phyloP scores from a whole-genome alignment of 1,140 invertebrate species.

The Papilio polyxenes region DNA sequence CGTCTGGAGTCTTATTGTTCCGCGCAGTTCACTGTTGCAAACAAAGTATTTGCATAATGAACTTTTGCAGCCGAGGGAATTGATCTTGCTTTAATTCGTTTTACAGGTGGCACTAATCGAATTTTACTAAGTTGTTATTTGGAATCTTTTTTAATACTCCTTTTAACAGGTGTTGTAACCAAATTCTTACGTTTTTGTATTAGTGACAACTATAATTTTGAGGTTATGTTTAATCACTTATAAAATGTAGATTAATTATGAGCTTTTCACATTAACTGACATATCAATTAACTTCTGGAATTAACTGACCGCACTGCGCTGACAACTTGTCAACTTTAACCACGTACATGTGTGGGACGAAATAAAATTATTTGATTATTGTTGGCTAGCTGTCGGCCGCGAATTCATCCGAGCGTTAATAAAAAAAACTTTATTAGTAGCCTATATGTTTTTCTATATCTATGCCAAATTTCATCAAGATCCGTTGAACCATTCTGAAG shows the following conservation, averaged over 20 bases:
- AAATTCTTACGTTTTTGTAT: too few species aligned
- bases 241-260: too few species aligned
- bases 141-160: not conserved
- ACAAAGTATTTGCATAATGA: constrained; percentile 25
- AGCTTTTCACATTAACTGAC: not conserved
- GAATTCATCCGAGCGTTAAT: too few species aligned
- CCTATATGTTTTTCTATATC: too few species aligned
- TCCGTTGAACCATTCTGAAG: too few species aligned
- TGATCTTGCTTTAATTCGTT: not conserved
- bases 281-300: not conserved
- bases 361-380: not conserved
- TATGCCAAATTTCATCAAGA: too few species aligned
- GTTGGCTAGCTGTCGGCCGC: too few species aligned
- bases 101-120: not conserved
- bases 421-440: too few species aligned
- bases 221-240: too few species aligned
- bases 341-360: not conserved
- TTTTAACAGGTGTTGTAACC: not conserved
- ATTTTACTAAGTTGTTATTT: not conserved
- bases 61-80: constrained; percentile 14
- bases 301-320: not conserved
- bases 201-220: too few species aligned
- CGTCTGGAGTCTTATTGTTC: constrained; percentile 23
- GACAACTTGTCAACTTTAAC: constrained; percentile 6
- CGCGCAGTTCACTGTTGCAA: constrained; percentile 4